These are phyloP conservation scores for Calyptomena viridis DNA, from an alignment of 2,113 vertebrate genomes.

Conservation along the genomic window DNA sequence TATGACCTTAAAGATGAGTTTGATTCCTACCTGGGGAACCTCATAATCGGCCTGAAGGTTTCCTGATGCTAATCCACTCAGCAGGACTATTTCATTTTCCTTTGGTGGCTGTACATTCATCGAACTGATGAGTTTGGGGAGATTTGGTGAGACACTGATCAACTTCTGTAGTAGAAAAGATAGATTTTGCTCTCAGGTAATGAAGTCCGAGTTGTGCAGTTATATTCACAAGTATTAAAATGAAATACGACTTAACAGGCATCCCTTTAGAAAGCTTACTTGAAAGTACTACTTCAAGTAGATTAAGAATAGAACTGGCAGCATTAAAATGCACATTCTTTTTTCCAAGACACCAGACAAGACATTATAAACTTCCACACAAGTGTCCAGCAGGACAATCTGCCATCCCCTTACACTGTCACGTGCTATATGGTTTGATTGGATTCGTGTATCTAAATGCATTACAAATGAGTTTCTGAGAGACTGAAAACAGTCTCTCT, in stretches of 20 bases:
- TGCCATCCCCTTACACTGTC: neutral
- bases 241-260: neutral
- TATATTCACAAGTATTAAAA: neutral
- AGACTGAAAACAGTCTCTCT: neutral
- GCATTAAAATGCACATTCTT: neutral
- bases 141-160: slow-evolving; percentile 84
- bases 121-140: slow-evolving; percentile 89
- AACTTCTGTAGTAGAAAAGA: slow-evolving; percentile 80
- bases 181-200: neutral
- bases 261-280: neutral
- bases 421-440: neutral
- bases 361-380: neutral
- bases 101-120: slow-evolving; percentile 88
- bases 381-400: neutral
- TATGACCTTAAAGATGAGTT: neutral
- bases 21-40: slow-evolving; percentile 80
- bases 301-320: neutral
- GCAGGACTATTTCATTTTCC: slow-evolving; percentile 93
- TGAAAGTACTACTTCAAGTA: neutral
- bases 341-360: neutral
- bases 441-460: neutral
- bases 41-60: slow-evolving; percentile 74
- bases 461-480: neutral
- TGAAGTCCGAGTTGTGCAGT: neutral
- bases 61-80: slow-evolving; percentile 85